Evolutionary conservation across 2,113 vertebrate genomes (phyloP).

Genomic region (Prunella fulvescens): DNA sequence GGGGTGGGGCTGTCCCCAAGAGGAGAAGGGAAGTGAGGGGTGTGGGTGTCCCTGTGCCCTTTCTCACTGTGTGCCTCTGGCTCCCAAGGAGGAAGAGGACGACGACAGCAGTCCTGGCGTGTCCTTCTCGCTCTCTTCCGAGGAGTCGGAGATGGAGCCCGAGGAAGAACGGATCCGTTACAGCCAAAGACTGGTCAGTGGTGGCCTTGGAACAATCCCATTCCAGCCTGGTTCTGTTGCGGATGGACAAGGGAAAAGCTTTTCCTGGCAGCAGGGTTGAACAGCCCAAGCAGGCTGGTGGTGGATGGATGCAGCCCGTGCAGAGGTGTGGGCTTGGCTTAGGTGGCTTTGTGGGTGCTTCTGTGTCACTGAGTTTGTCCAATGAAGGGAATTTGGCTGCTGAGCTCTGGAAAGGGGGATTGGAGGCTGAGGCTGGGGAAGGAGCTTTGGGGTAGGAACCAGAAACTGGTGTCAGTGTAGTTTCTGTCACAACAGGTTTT

Average conservation of each 20-base stretch:
- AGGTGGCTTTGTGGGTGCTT: not conserved
- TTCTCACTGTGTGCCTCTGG: slow-evolving; percentile 49
- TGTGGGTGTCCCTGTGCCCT: not conserved
- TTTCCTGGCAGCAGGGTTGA: not conserved
- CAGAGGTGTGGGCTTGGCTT: not conserved
- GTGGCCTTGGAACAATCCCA: not conserved
- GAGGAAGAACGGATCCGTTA: slow-evolving; percentile 90
- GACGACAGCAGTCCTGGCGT: slow-evolving; percentile 74
- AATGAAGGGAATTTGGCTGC: not conserved
- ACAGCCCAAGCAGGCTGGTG: not conserved
- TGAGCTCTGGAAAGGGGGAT: not conserved
- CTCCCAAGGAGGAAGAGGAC: slow-evolving; percentile 74
- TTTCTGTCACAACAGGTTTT: not conserved
- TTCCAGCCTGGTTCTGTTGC: not conserved
- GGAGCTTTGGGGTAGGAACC: not conserved
- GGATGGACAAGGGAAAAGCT: not conserved
- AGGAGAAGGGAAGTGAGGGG: not conserved
- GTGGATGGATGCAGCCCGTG: not conserved
- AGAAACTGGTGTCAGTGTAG: not conserved
- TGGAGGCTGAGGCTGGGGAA: not conserved
- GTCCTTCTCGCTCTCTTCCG: slow-evolving; percentile 74
- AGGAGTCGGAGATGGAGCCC: slow-evolving; percentile 80
- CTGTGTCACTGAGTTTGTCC: not conserved
- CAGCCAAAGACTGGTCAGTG: slow-evolving; percentile 94
- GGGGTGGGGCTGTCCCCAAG: rapidly evolving